These are phyloP conservation scores for Pandemis heparana DNA, from an alignment of 2,888 invertebrate species.

Conservation along the genomic window DNA sequence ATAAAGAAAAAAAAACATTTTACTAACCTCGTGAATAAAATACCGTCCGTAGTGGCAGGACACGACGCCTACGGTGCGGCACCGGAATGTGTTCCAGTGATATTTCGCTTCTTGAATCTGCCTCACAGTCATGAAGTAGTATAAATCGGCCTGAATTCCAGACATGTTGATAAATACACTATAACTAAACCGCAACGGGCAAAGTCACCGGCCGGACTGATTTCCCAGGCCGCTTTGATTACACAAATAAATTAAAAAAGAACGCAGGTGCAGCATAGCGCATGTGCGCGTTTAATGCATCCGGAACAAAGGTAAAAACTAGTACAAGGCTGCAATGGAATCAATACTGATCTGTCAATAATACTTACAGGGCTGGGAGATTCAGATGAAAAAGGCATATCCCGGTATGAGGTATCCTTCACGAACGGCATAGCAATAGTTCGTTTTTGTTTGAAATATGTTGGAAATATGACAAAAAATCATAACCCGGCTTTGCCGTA, in stretches of 20 bases:
- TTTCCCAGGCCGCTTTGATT: neutral
- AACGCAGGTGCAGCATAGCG: neutral
- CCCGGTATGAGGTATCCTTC: constrained; percentile 54
- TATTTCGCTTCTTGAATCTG: neutral
- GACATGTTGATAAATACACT: neutral
- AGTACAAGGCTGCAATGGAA: neutral
- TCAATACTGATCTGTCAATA: neutral
- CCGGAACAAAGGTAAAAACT: neutral
- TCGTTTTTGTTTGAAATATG: neutral
- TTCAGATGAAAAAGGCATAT: constrained; percentile 59
- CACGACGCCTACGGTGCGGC: constrained; percentile 2
- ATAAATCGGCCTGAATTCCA: neutral
- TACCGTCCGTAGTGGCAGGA: neutral
- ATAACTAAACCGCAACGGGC: neutral
- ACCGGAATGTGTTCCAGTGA: neutral
- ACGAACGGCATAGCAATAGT: constrained; percentile 51
- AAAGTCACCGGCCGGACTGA: neutral
- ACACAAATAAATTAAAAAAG: neutral
- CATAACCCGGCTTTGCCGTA: too few species aligned
- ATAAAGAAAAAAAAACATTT: neutral
- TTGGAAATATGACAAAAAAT: neutral
- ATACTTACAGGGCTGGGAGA: constrained; percentile 56
- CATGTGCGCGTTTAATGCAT: neutral
- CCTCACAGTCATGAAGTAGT: neutral
- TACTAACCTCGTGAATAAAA: constrained; percentile 12